Conservation (phyloP, 37 sponge, comb jelly and placozoan genomes). For the Haliclona indistincta region DNA sequence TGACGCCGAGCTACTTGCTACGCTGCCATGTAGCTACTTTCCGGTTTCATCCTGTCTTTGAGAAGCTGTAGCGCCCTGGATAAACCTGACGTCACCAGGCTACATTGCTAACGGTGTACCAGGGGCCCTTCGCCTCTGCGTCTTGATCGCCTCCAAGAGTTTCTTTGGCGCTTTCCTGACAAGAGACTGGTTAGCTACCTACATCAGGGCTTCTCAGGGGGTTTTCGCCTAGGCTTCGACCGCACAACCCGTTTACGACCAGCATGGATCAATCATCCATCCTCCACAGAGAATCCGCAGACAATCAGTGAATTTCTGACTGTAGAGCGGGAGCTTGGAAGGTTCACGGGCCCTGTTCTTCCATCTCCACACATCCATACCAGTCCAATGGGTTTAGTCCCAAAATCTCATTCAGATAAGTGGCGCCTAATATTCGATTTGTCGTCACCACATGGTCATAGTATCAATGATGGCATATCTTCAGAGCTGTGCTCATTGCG, state of each 20-base stretch:
- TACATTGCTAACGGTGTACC: no score
- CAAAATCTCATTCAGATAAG: slow-evolving; percentile 26
- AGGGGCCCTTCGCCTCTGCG: no score
- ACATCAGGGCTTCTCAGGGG: not conserved
- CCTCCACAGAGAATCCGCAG: slow-evolving; percentile 10
- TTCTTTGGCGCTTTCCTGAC: no score
- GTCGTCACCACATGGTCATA: slow-evolving; percentile 11
- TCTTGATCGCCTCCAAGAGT: no score
- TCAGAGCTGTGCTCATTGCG: slow-evolving; percentile 10
- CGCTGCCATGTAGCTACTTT: no score
- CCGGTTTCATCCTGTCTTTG: no score
- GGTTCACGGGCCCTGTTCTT: slow-evolving; percentile 25
- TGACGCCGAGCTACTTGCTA: no score
- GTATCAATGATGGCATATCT: slow-evolving; percentile 47
- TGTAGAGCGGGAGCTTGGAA: slow-evolving; percentile 2
- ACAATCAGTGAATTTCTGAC: slow-evolving; percentile 6
- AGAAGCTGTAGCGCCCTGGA: no score
- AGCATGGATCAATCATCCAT: slow-evolving; percentile 1
- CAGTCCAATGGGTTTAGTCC: slow-evolving; percentile 17
- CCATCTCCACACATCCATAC: not conserved
- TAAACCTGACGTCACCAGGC: no score
- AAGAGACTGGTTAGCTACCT: not conserved
- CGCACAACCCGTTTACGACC: not conserved
- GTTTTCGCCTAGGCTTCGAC: slow-evolving; percentile 11
- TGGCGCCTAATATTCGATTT: slow-evolving; percentile 51